phyloP scores from a whole-genome alignment of 2,113 vertebrate species.

The Phalacrocorax aristotelis region DNA sequence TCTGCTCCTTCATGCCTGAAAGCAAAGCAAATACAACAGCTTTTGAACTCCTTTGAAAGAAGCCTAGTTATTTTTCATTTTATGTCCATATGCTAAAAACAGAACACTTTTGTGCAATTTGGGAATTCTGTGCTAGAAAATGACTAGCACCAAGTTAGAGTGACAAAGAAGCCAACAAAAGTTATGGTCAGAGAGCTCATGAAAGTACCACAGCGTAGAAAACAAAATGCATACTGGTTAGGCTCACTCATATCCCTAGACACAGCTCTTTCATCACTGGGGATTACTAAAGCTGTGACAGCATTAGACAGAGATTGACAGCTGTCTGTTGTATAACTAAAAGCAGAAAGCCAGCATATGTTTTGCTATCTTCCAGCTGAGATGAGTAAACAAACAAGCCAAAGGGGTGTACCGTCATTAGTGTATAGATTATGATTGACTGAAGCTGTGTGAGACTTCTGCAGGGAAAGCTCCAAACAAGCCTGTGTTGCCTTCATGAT shows the following conservation, averaged over 20 bases:
- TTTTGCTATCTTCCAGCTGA: not conserved
- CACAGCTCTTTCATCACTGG: conserved; percentile 15
- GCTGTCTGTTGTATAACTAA: not conserved
- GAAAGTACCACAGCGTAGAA: not conserved
- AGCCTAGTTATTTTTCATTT: not conserved
- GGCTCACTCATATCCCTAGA: not conserved
- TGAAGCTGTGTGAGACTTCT: not conserved
- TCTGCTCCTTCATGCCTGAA: not conserved
- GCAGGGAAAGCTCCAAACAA: not conserved
- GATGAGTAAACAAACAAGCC: not conserved
- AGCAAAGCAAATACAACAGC: not conserved
- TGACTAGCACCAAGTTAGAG: not conserved
- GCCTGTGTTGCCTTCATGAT: not conserved
- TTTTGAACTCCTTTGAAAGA: not conserved
- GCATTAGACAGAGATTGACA: conserved; percentile 26
- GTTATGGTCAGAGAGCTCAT: not conserved
- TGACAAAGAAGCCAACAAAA: not conserved
- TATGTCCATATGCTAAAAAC: not conserved
- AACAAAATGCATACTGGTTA: not conserved
- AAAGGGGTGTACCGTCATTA: not conserved
- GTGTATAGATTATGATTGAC: not conserved
- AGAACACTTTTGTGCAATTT: not conserved
- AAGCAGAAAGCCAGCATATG: not conserved
- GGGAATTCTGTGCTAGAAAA: not conserved
- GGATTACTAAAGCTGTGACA: conserved; percentile 18